phyloP scores from a whole-genome alignment of 2,888 invertebrate species.

The Parnassius orleans region DNA sequence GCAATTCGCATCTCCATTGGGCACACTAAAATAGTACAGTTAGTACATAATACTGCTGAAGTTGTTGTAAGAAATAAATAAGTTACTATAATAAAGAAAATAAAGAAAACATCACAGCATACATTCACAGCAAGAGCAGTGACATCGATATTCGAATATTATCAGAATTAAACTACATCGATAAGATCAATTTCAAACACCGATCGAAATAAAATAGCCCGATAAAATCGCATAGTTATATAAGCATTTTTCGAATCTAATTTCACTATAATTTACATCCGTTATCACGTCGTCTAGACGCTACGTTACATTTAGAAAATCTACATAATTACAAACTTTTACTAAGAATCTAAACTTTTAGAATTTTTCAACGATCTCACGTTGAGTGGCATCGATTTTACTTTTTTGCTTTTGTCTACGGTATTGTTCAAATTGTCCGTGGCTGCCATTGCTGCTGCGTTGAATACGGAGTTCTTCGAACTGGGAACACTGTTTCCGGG shows the following conservation, averaged over 20 bases:
- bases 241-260: conserved; percentile 74
- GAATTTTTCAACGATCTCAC: conserved; percentile 71
- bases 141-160: conserved; percentile 34
- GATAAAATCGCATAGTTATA: conserved; percentile 56
- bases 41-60: conserved; percentile 24
- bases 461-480: conserved; percentile 64
- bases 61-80: conserved; percentile 23
- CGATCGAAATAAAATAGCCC: conserved; percentile 52
- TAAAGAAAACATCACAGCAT: conserved; percentile 29
- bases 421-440: conserved; percentile 47
- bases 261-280: conserved; percentile 56
- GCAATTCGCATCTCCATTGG: conserved; percentile 19
- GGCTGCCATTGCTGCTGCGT: conserved; percentile 45
- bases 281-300: conserved; percentile 45
- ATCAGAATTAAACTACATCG: conserved; percentile 44
- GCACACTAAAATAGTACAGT: conserved; percentile 1
- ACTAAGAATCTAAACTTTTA: conserved; percentile 76
- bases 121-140: conserved; percentile 33
- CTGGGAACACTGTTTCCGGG: conserved; percentile 69
- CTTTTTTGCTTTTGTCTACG: conserved; percentile 63
- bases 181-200: conserved; percentile 52
- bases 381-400: conserved; percentile 51
- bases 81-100: conserved; percentile 24
- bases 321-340: conserved; percentile 75
- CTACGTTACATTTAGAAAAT: conserved; percentile 78